Conservation (phyloP, 2,113 vertebrate genomes). For the Bos taurus region DNA sequence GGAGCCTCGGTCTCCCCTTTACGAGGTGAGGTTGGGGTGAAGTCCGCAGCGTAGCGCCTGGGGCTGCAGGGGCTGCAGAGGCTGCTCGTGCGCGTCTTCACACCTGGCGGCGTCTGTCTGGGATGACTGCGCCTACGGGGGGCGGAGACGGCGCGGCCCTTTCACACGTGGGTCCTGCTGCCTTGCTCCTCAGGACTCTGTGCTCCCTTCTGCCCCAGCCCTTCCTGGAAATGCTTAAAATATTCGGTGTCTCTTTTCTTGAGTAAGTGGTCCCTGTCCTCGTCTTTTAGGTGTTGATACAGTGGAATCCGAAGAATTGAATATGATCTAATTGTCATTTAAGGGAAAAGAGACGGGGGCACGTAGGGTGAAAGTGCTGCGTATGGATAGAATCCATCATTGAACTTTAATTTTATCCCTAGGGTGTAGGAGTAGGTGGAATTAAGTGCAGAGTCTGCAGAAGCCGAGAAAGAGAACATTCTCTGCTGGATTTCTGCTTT, state of each 20-base stretch:
- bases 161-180: background rate
- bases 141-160: rapidly evolving
- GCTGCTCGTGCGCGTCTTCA: rapidly evolving
- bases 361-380: background rate
- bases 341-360: background rate
- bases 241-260: background rate
- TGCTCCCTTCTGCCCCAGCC: background rate
- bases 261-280: background rate
- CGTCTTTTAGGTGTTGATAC: background rate
- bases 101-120: background rate
- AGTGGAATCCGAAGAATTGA: background rate
- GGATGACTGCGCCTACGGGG: background rate
- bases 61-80: background rate
- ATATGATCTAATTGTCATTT: background rate
- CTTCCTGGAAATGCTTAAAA: background rate
- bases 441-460: background rate
- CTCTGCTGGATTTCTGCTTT: background rate
- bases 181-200: background rate
- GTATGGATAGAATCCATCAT: background rate
- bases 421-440: background rate
- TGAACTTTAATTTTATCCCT: background rate
- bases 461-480: background rate
- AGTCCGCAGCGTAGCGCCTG: background rate
- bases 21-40: background rate
- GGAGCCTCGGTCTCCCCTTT: background rate